Percentiles rank a stretch among this genome's conserved stretches.
Evolutionary conservation across 2,797 vertebrate species (phyloP).

Genomic region (Hypotaenidia okinawae): DNA sequence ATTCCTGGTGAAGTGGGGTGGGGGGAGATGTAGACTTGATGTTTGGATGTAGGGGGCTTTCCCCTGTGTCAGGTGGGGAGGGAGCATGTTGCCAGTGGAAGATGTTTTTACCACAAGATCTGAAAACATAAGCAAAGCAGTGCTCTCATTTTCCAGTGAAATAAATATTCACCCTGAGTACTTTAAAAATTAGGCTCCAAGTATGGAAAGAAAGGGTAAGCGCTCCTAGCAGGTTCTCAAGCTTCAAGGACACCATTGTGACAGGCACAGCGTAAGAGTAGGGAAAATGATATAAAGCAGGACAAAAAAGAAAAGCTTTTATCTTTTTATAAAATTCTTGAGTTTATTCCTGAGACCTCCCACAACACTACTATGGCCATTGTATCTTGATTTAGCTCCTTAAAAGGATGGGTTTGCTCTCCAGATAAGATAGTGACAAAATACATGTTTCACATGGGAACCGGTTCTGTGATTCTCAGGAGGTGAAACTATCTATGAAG

Average conservation of each 20-base stretch:
- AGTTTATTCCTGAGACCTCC: not conserved
- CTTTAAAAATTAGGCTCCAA: not conserved
- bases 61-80: not conserved
- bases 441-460: not conserved
- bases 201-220: not conserved
- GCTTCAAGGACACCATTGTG: not conserved
- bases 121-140: not conserved
- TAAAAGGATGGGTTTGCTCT: not conserved
- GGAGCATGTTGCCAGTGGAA: not conserved
- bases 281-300: not conserved
- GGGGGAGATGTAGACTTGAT: not conserved
- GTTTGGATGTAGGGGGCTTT: not conserved
- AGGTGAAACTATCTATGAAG: not conserved
- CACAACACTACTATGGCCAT: not conserved
- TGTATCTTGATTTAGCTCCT: not conserved
- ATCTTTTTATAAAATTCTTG: not conserved
- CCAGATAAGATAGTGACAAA: not conserved
- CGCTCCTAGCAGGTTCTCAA: not conserved
- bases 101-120: not conserved
- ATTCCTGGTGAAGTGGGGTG: not conserved
- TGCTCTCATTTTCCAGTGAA: not conserved
- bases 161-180: not conserved
- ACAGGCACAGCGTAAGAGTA: not conserved
- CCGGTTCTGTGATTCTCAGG: not conserved
- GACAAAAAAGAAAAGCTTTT: not conserved